phyloP scores from a whole-genome alignment of 2,113 vertebrate species.

The Calyptommatus sinebrachiatus region DNA sequence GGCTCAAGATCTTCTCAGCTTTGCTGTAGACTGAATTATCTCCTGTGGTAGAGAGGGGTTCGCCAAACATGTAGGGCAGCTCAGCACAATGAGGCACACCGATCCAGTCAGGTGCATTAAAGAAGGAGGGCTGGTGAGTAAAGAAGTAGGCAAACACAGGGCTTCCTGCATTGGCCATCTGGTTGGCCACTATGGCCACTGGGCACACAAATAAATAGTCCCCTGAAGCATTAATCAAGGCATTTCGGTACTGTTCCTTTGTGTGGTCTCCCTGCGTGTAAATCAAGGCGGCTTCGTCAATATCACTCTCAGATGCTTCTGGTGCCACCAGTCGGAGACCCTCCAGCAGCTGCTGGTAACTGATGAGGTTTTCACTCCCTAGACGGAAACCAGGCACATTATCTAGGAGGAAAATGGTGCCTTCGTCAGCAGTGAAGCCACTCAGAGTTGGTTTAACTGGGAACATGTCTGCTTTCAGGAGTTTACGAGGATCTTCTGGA shows the following conservation, averaged over 20 bases:
- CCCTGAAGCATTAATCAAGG: slow-evolving; percentile 58
- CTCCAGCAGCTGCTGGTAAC: slow-evolving; percentile 55
- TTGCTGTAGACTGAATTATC: neutral
- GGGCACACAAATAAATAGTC: slow-evolving; percentile 68
- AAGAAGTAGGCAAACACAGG: slow-evolving; percentile 69
- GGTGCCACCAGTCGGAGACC: slow-evolving; percentile 45
- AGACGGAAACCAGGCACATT: slow-evolving; percentile 64
- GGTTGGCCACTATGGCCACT: slow-evolving; percentile 60
- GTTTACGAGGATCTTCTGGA: slow-evolving; percentile 50
- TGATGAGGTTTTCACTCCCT: slow-evolving; percentile 65
- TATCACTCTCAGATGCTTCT: slow-evolving; percentile 29
- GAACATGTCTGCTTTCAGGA: slow-evolving; percentile 48
- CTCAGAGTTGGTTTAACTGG: slow-evolving; percentile 65
- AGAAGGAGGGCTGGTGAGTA: slow-evolving; percentile 68
- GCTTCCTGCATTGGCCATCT: slow-evolving; percentile 58
- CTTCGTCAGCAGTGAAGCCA: slow-evolving; percentile 72
- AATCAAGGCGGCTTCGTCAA: slow-evolving; percentile 51
- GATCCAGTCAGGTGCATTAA: slow-evolving; percentile 76
- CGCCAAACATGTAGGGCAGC: slow-evolving; percentile 76
- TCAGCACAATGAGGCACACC: slow-evolving; percentile 75
- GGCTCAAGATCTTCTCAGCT: slow-evolving; percentile 69
- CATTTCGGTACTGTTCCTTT: slow-evolving; percentile 63
- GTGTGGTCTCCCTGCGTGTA: slow-evolving; percentile 66
- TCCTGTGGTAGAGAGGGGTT: slow-evolving; percentile 64
- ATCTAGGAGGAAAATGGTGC: slow-evolving; percentile 57